phyloP scores from a whole-genome alignment of 2,888 invertebrate species.

The Bellardia bayeri region DNA sequence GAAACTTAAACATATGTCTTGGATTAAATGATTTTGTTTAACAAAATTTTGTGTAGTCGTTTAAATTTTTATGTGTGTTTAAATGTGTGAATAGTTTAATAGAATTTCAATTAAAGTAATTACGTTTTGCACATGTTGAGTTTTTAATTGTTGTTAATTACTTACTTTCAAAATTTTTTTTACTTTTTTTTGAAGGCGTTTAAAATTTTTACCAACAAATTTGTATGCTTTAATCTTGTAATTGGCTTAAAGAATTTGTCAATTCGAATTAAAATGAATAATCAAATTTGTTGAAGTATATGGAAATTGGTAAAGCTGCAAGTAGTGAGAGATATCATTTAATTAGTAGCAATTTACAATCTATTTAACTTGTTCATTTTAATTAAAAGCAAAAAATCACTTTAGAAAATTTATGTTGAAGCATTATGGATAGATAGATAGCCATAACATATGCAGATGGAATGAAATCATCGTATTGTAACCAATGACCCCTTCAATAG shows the following conservation, averaged over 20 bases:
- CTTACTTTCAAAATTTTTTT: neutral
- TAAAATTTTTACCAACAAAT: neutral
- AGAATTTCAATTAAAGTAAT: constrained; percentile 34
- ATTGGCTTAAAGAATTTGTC: constrained; percentile 34
- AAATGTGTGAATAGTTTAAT: neutral
- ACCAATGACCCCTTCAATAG: too few relatives aligned
- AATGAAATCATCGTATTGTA: too few relatives aligned
- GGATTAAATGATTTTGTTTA: constrained; percentile 32
- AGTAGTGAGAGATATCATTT: too few relatives aligned
- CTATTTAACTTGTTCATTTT: too few relatives aligned
- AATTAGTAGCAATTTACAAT: too few relatives aligned
- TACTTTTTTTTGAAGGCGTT: neutral
- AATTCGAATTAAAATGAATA: constrained; percentile 1
- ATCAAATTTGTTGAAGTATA: neutral
- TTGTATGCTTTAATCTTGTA: neutral
- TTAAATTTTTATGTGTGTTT: neutral
- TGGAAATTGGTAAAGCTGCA: too few relatives aligned
- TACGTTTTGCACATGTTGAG: constrained; percentile 9
- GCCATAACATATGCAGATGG: too few relatives aligned
- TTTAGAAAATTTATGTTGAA: too few relatives aligned
- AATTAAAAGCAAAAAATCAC: too few relatives aligned
- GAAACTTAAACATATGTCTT: constrained; percentile 44
- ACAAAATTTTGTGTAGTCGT: neutral
- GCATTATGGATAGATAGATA: too few relatives aligned
- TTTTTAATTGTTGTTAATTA: constrained; percentile 13